A percentile compares a stretch with the other conserved stretches of the same genome.
Evolutionary conservation across 2,888 invertebrate genomes (phyloP).

Genomic region (Dryobota labecula): DNA sequence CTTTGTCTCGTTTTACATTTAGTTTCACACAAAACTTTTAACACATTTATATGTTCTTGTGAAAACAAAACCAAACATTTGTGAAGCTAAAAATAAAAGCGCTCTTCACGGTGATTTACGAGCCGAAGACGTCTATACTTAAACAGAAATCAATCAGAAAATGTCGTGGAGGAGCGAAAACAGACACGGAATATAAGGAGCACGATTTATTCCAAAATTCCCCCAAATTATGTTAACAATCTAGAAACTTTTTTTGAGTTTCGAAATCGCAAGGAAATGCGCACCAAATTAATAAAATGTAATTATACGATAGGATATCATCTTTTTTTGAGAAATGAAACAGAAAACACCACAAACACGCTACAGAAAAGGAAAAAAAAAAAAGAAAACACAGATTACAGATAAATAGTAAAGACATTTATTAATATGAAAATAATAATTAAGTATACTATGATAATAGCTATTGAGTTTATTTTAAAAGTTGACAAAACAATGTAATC

Average conservation of each 20-base stretch:
- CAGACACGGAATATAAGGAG: slow-evolving; percentile 22
- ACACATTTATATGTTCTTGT: slow-evolving; percentile 29
- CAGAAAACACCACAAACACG: slow-evolving; percentile 48
- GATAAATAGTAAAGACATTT: slow-evolving; percentile 59
- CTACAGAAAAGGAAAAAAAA: slow-evolving; percentile 57
- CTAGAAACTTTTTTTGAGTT: slow-evolving; percentile 9
- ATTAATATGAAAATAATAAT: slow-evolving; percentile 52
- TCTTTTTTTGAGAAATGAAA: slow-evolving; percentile 12
- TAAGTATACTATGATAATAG: slow-evolving; percentile 21
- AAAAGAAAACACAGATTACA: slow-evolving; percentile 66
- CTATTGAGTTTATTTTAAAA: slow-evolving; percentile 40
- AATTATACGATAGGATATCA: slow-evolving; percentile 25
- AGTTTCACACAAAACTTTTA: slow-evolving; percentile 47
- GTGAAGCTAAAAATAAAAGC: slow-evolving; percentile 48
- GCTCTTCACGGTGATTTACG: slow-evolving; percentile 49
- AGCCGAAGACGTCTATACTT: slow-evolving; percentile 32
- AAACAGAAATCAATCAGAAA: slow-evolving; percentile 46
- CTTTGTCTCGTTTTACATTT: slow-evolving; percentile 31
- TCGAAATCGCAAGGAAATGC: neutral
- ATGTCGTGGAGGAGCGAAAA: slow-evolving; percentile 46
- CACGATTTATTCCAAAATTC: slow-evolving; percentile 5
- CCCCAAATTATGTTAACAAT: slow-evolving; percentile 3
- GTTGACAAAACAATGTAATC: neutral
- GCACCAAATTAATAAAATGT: neutral
- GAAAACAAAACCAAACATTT: slow-evolving; percentile 39